Evolutionary conservation across 92 coral and sea anemone genomes (phyloP).

Genomic region (Porites evermanni): DNA sequence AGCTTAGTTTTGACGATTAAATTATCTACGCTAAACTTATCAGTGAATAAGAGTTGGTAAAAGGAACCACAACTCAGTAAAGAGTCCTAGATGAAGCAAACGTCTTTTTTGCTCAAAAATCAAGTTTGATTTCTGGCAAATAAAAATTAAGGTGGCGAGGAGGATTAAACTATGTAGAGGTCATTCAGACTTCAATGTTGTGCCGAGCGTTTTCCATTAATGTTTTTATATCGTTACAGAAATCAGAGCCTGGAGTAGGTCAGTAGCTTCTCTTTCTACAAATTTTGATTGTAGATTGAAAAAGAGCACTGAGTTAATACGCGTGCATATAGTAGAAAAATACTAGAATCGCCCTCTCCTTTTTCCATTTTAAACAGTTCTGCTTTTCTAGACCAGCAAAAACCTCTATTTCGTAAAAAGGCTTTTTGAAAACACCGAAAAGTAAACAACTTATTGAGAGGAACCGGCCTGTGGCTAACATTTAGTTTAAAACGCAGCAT

Average conservation of each 20-base stretch:
- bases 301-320: no score
- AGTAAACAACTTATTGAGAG: conserved; percentile 39
- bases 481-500: conserved; percentile 32
- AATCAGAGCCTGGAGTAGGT: no score
- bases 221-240: no score
- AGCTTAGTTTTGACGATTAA: conserved; percentile 3
- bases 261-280: no score
- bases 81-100: no score
- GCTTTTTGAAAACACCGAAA: conserved; percentile 37
- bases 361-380: not conserved
- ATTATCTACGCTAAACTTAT: not conserved
- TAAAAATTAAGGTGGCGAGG: no score
- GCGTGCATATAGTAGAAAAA: not conserved
- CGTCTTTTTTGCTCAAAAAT: not conserved
- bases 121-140: not conserved
- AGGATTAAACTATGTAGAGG: no score
- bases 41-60: not conserved
- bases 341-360: not conserved
- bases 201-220: no score
- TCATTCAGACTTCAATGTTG: no score
- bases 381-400: not conserved
- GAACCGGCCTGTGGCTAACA: conserved; percentile 39
- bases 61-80: no score
- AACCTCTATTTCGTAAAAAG: conserved; percentile 8
- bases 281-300: no score